Percentiles rank a stretch among this genome's conserved stretches.
phyloP scores from a whole-genome alignment of 2,888 invertebrate genomes.

The Steinernema scapterisci region DNA sequence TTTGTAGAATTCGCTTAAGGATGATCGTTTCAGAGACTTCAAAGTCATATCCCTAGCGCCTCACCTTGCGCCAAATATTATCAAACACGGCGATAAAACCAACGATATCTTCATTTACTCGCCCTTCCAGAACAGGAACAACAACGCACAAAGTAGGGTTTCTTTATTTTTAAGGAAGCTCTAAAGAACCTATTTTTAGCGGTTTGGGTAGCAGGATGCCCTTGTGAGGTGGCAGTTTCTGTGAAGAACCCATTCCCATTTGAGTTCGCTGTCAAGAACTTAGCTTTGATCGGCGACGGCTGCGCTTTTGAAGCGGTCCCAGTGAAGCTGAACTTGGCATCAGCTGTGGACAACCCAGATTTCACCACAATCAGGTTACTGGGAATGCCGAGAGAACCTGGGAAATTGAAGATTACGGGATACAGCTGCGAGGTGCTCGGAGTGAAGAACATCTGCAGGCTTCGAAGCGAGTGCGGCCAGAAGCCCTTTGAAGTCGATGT shows the following conservation, averaged over 20 bases:
- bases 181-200: conserved; percentile 40
- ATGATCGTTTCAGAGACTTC: conserved; percentile 49
- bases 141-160: neutral
- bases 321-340: conserved; percentile 57
- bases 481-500: conserved; percentile 46
- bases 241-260: conserved; percentile 48
- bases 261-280: conserved; percentile 51
- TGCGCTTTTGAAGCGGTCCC: conserved; percentile 61
- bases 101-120: conserved; percentile 63
- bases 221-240: conserved; percentile 47
- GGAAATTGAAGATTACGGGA: conserved; percentile 31
- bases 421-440: conserved; percentile 24
- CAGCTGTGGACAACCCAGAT: conserved; percentile 42
- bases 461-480: neutral
- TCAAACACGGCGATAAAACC: conserved; percentile 40
- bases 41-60: conserved; percentile 54
- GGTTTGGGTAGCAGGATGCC: conserved; percentile 61
- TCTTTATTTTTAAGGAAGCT: neutral
- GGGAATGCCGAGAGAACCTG: conserved; percentile 54
- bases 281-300: conserved; percentile 58
- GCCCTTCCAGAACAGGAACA: conserved; percentile 54
- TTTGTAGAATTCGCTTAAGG: neutral
- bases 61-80: conserved; percentile 60
- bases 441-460: conserved; percentile 1
- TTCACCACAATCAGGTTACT: conserved; percentile 53